phyloP scores from a whole-genome alignment of 2,888 invertebrate species.

The Chloroclysta siterata region DNA sequence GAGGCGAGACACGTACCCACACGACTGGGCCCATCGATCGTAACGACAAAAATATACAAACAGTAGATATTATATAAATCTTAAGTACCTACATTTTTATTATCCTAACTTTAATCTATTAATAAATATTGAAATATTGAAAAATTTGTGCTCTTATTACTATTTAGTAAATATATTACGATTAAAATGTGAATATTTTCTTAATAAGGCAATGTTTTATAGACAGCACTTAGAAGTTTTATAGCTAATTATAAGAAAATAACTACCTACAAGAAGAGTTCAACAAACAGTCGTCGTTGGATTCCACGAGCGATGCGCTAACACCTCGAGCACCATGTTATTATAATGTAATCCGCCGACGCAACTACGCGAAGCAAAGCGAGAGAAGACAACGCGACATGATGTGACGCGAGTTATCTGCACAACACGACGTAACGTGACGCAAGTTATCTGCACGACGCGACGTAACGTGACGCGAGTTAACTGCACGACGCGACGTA shows the following conservation, averaged over 20 bases:
- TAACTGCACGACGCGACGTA: too few species aligned
- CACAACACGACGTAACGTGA: too few species aligned
- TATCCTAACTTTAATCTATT: conserved; percentile 25
- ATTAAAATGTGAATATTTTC: conserved; percentile 60
- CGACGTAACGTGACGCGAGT: too few species aligned
- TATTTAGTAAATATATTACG: conserved; percentile 35
- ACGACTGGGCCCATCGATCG: background rate
- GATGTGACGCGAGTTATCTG: too few species aligned
- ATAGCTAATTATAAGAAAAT: conserved; percentile 41
- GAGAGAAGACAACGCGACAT: too few species aligned
- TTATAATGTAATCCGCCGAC: background rate
- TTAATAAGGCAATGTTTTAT: conserved; percentile 74
- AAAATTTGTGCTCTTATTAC: conserved; percentile 64
- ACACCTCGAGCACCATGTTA: background rate
- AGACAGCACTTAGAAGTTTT: conserved; percentile 65
- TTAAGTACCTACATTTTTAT: background rate
- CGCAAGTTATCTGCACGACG: too few species aligned
- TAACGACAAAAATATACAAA: background rate
- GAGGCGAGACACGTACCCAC: background rate
- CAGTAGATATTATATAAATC: background rate
- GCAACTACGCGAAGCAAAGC: background rate
- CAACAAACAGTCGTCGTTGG: conserved; percentile 31
- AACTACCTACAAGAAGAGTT: conserved; percentile 48
- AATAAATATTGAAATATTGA: conserved; percentile 37
- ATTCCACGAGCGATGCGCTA: background rate